Conservation (phyloP, 2,797 vertebrate genomes). For the Mus minutoides region DNA sequence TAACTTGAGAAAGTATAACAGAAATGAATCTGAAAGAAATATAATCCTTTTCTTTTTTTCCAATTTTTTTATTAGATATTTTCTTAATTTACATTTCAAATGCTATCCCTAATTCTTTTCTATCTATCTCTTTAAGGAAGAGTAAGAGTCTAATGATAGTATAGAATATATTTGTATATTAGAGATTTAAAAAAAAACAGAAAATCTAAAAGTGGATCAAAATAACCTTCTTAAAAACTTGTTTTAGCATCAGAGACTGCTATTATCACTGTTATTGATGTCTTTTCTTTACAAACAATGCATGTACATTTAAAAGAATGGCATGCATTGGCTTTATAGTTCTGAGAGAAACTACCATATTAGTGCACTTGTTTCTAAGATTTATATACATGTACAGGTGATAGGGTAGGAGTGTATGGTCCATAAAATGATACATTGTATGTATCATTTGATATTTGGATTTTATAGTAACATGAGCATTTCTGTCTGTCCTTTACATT, state of each 20-base stretch:
- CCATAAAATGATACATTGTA: background rate
- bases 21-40: constrained; percentile 42
- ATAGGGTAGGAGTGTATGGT: background rate
- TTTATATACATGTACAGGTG: background rate
- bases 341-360: background rate
- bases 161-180: background rate
- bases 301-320: background rate
- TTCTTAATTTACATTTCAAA: no score
- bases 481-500: background rate
- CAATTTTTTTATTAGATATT: no score
- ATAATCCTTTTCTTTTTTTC: background rate
- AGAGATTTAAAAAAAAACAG: background rate
- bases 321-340: background rate
- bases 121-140: constrained; percentile 19
- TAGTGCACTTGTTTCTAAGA: background rate
- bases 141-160: background rate
- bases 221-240: background rate
- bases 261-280: background rate
- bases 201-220: background rate
- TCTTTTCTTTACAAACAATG: background rate
- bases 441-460: background rate
- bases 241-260: background rate
- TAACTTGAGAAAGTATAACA: constrained; percentile 6
- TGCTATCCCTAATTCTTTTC: no score
- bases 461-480: background rate